These are phyloP conservation scores for Listronotus bonariensis DNA, from an alignment of 1,140 invertebrate genomes.

Conservation along the genomic window DNA sequence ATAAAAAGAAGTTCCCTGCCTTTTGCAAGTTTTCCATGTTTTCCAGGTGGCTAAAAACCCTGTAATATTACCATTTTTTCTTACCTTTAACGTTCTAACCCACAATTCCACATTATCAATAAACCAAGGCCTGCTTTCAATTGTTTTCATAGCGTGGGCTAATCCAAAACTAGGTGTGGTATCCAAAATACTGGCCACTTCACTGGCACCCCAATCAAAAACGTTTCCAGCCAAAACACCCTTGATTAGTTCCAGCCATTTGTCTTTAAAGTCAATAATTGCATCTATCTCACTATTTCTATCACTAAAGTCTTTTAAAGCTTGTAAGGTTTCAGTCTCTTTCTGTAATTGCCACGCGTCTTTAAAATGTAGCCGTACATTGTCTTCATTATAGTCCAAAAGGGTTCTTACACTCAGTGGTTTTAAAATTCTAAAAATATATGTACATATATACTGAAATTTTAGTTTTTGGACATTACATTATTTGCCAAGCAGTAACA, in stretches of 20 bases:
- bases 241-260: conserved; percentile 65
- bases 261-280: conserved; percentile 58
- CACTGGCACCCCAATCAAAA: conserved; percentile 95
- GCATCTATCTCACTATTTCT: conserved; percentile 64
- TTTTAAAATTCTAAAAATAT: conserved; percentile 67
- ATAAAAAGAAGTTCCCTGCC: too few species aligned
- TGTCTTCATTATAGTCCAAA: conserved; percentile 90
- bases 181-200: conserved; percentile 83
- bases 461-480: too few species aligned
- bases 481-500: too few species aligned
- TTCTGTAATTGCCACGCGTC: conserved; percentile 86
- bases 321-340: conserved; percentile 63
- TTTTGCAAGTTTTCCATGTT: too few species aligned
- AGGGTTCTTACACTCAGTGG: conserved; percentile 85
- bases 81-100: conserved; percentile 71
- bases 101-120: conserved; percentile 86
- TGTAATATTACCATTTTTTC: conserved; percentile 2
- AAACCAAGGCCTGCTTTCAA: conserved; percentile 85
- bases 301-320: conserved; percentile 59
- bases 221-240: conserved; percentile 80
- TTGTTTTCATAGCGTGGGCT: conserved; percentile 75
- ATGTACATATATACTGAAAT: background rate
- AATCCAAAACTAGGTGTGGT: conserved; percentile 74
- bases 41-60: too few species aligned
- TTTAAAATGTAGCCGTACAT: conserved; percentile 87